A percentile compares a stretch with the other conserved stretches of the same genome.
Conservation (phyloP, 2,888 invertebrate genomes). For the Apomyelois bistriatella region DNA sequence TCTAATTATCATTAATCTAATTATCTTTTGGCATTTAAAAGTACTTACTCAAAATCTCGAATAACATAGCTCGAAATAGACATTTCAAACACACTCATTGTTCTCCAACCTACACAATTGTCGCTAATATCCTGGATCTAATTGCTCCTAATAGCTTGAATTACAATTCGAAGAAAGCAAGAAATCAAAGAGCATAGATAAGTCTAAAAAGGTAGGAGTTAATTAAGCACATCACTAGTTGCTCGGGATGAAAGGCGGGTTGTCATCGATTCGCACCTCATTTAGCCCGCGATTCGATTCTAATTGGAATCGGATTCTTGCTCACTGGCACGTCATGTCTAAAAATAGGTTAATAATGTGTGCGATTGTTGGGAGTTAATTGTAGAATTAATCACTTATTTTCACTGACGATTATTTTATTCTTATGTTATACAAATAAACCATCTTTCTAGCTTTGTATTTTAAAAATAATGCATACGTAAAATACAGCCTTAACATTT, state of each 20-base stretch:
- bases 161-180: neutral
- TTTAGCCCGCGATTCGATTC: constrained; percentile 55
- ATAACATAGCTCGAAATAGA: neutral
- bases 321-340: constrained; percentile 16
- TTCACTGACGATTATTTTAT: neutral
- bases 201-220: constrained; percentile 19
- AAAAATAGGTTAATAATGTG: constrained; percentile 16
- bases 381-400: neutral
- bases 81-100: neutral
- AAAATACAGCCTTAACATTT: no score
- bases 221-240: constrained; percentile 36
- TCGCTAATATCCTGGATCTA: neutral
- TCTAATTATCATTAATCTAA: no score
- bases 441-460: no score
- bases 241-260: constrained; percentile 22
- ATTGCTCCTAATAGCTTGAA: constrained; percentile 1
- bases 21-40: no score
- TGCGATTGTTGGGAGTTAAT: constrained; percentile 20
- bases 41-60: no score
- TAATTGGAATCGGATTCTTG: constrained; percentile 61
- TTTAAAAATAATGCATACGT: no score
- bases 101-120: constrained; percentile 6
- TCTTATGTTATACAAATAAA: neutral
- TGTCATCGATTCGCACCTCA: constrained; percentile 61
- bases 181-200: constrained; percentile 9